Conservation (phyloP, 2,888 invertebrate genomes). For the Anarsia innoxiella region DNA sequence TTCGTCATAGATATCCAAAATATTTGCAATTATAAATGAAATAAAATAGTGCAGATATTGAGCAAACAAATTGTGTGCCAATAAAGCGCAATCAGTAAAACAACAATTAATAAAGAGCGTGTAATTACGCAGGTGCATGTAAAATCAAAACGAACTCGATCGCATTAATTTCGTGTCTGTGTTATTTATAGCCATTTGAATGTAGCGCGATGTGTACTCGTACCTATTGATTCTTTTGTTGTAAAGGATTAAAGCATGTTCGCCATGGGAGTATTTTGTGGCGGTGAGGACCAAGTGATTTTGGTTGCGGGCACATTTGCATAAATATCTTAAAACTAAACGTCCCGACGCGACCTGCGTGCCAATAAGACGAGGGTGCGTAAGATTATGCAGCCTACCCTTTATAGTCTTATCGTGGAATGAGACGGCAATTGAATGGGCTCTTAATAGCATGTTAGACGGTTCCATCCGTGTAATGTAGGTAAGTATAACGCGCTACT, state of each 20-base stretch:
- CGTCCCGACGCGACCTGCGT: constrained; percentile 26
- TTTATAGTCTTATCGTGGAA: constrained; percentile 12
- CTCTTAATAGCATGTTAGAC: constrained; percentile 7
- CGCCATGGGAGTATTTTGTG: constrained; percentile 7
- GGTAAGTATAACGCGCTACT: no score
- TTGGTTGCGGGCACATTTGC: constrained; percentile 24
- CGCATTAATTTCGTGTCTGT: constrained; percentile 8
- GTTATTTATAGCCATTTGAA: constrained; percentile 10
- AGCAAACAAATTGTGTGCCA: no score
- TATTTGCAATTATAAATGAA: no score
- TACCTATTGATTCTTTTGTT: no score
- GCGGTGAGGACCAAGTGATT: constrained; percentile 19
- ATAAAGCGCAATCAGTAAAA: no score
- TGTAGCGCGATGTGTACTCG: constrained; percentile 6
- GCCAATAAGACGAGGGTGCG: constrained; percentile 22
- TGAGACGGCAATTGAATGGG: constrained; percentile 9
- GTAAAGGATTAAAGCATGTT: neutral
- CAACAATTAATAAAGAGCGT: no score
- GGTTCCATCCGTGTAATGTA: constrained; percentile 5
- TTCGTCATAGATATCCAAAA: no score
- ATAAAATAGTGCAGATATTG: no score
- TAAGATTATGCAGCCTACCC: constrained; percentile 16
- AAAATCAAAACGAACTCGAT: constrained; percentile 9
- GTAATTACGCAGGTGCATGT: constrained; percentile 1
- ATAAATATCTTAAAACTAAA: constrained; percentile 29